Evolutionary conservation across 2,113 vertebrate species (phyloP).

Genomic region (Oncorhynchus kisutch): DNA sequence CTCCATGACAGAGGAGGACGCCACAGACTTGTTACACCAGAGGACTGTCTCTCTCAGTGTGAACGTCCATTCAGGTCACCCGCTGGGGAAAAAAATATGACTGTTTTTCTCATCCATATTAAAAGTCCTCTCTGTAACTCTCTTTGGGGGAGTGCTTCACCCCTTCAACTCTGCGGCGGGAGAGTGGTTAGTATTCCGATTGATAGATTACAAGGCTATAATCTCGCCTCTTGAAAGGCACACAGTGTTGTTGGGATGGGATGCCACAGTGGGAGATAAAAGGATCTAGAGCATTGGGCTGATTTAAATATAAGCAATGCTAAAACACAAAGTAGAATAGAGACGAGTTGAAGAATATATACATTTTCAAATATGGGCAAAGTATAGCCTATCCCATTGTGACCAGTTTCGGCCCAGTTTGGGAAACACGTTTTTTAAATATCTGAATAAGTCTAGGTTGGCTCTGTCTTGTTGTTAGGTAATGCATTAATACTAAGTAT

Average conservation of each 20-base stretch:
- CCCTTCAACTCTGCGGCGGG: conserved; percentile 51
- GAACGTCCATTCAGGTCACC: conserved; percentile 32
- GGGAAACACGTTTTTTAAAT: not conserved
- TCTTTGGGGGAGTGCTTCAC: conserved; percentile 57
- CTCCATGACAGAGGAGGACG: conserved; percentile 11
- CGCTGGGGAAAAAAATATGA: conserved; percentile 48
- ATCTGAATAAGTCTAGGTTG: conserved; percentile 28
- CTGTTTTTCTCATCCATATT: conserved; percentile 67
- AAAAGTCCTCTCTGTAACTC: conserved; percentile 51
- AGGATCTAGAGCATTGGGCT: conserved; percentile 28
- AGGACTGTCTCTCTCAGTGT: conserved; percentile 40
- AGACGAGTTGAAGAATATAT: too few species aligned
- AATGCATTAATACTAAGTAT: conserved; percentile 48
- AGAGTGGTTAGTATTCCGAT: conserved; percentile 65
- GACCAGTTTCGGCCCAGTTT: too few species aligned
- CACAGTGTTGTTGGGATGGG: conserved; percentile 37
- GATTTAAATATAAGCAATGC: conserved; percentile 15
- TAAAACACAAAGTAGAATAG: too few species aligned
- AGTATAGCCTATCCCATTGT: too few species aligned
- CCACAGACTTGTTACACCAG: conserved; percentile 20
- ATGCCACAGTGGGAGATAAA: conserved; percentile 54
- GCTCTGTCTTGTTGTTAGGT: conserved; percentile 22
- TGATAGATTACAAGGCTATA: conserved; percentile 68
- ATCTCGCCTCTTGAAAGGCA: conserved; percentile 59
- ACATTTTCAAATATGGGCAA: too few species aligned